These are phyloP conservation scores for Saturnia pavonia DNA, from an alignment of 2,888 invertebrate genomes.

Conservation along the genomic window DNA sequence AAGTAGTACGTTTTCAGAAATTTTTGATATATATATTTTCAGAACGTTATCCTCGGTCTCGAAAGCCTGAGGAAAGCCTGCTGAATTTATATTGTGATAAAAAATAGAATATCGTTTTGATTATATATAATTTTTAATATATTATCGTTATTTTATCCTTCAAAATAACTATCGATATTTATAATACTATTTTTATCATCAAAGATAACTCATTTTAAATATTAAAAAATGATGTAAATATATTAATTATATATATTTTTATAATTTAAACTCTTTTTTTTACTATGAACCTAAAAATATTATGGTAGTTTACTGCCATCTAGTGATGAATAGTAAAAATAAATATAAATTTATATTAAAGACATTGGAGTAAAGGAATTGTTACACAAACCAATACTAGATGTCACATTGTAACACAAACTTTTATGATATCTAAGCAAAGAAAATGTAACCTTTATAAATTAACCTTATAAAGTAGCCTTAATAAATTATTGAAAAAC, in stretches of 20 bases:
- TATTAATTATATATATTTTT: neutral
- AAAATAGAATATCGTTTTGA: neutral
- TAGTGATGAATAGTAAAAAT: neutral
- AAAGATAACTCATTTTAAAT: neutral
- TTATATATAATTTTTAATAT: neutral
- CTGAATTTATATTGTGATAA: conserved; percentile 67
- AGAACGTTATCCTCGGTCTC: conserved; percentile 74
- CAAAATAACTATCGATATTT: neutral
- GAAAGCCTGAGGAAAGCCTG: conserved; percentile 69
- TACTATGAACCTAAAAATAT: too few relatives aligned
- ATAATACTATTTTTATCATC: too few relatives aligned
- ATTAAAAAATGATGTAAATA: neutral
- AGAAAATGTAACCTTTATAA: too few relatives aligned
- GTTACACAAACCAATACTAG: neutral
- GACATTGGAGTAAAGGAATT: neutral
- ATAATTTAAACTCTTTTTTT: too few relatives aligned
- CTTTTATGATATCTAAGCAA: too few relatives aligned
- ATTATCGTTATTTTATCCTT: neutral
- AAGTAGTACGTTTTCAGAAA: conserved; percentile 15
- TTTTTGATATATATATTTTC: conserved; percentile 65
- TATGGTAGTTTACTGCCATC: neutral
- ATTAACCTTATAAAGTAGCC: too few relatives aligned
- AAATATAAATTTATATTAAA: neutral
- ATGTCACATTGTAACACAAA: neutral
- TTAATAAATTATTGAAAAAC: too few relatives aligned